Evolutionary conservation across 2,113 vertebrate genomes (phyloP).

Genomic region (Eupsittula cactorum): DNA sequence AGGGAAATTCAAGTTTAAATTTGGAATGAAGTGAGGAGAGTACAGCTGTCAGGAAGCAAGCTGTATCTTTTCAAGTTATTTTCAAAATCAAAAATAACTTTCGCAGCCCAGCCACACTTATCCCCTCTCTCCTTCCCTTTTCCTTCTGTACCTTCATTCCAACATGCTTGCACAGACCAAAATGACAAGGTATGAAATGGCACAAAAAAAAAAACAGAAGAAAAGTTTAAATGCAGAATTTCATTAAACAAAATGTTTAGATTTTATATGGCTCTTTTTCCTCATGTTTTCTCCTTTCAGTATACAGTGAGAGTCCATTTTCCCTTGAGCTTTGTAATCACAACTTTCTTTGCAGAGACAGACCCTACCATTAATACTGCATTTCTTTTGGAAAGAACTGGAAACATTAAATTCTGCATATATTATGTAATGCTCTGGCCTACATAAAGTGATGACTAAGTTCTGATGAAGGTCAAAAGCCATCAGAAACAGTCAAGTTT

Average conservation of each 20-base stretch:
- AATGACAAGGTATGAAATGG: neutral
- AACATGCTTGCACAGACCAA: neutral
- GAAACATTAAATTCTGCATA: neutral
- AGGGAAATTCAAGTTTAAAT: neutral
- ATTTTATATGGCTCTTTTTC: neutral
- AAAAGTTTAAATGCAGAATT: neutral
- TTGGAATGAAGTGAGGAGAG: neutral
- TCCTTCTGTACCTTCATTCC: neutral
- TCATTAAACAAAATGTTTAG: neutral
- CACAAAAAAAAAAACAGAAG: neutral
- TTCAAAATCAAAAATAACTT: neutral
- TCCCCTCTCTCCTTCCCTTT: neutral
- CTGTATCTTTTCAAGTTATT: neutral
- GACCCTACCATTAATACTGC: neutral
- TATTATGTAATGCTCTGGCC: neutral
- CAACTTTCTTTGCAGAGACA: neutral
- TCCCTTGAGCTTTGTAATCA: neutral
- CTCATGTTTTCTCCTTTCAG: neutral
- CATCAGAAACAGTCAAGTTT: neutral
- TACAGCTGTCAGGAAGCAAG: neutral
- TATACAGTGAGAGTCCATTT: neutral
- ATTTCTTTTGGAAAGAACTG: neutral
- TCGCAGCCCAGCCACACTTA: neutral
- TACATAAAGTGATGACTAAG: neutral
- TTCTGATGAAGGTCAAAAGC: neutral